phyloP scores from a whole-genome alignment of 1,140 invertebrate genomes.

The Drosophila serrata region DNA sequence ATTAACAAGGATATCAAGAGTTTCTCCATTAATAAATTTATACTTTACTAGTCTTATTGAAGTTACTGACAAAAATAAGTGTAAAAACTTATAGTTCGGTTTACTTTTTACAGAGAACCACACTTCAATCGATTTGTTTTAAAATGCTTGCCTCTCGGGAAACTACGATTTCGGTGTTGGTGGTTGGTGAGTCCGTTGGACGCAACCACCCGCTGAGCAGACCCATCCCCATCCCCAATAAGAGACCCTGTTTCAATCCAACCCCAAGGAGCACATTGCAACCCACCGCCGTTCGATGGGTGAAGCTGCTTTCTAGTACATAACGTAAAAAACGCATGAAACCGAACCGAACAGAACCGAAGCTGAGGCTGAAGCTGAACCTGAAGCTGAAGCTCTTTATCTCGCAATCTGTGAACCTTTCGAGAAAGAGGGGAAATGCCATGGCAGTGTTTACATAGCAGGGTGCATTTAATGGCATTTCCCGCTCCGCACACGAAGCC shows the following conservation, averaged over 20 bases:
- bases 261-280: constrained; percentile 26
- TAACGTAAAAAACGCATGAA: constrained; percentile 80
- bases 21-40: neutral
- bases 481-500: constrained; percentile 27
- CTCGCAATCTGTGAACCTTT: constrained; percentile 62
- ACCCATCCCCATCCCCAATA: constrained; percentile 23
- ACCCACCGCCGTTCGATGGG: constrained; percentile 53
- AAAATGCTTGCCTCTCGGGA: constrained; percentile 30
- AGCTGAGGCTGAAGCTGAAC: constrained; percentile 36
- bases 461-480: constrained; percentile 71
- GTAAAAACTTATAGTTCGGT: neutral
- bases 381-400: constrained; percentile 62
- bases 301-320: constrained; percentile 58
- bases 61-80: neutral
- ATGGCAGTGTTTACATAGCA: constrained; percentile 71
- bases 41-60: too few relatives aligned
- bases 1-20: too few relatives aligned
- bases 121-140: constrained; percentile 26
- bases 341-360: constrained; percentile 45
- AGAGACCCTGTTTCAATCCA: constrained; percentile 20
- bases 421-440: constrained; percentile 57
- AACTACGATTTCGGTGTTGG: constrained; percentile 41
- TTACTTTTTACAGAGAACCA: neutral
- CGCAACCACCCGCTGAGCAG: constrained; percentile 41
- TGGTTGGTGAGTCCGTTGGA: constrained; percentile 54